These are phyloP conservation scores for Cryptotis parvus DNA, from an alignment of 2,113 vertebrate genomes.

Conservation along the genomic window DNA sequence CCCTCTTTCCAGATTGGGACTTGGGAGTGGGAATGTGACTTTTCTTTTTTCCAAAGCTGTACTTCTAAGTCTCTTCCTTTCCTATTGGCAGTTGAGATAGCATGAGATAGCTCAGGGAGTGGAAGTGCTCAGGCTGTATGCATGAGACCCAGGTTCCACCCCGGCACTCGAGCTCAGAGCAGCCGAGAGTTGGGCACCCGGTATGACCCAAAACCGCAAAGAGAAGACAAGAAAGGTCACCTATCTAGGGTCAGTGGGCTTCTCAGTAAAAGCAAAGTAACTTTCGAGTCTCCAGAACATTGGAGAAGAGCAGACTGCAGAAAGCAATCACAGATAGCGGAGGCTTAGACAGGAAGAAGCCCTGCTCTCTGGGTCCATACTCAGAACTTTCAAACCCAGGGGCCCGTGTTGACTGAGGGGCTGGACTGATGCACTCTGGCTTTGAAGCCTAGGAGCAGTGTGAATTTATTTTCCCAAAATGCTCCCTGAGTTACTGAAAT, in stretches of 20 bases:
- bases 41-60: background rate
- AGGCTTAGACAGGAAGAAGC: background rate
- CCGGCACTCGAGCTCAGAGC: no score
- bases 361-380: background rate
- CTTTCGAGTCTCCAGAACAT: background rate
- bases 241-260: background rate
- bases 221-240: background rate
- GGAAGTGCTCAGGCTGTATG: background rate
- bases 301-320: background rate
- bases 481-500: background rate
- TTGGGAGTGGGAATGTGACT: background rate
- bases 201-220: no score
- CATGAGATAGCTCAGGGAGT: no score
- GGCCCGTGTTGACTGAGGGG: background rate
- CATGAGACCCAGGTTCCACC: no score
- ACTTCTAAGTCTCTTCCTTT: background rate
- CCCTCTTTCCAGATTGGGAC: background rate
- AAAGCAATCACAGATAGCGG: background rate
- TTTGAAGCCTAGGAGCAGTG: background rate
- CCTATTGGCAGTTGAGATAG: background rate
- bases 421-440: background rate
- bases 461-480: conserved; percentile 38
- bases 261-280: background rate
- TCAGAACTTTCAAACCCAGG: background rate
- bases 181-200: no score